These are phyloP conservation scores for Sebastes cheni DNA, from an alignment of 2,797 vertebrate genomes.

Conservation along the genomic window DNA sequence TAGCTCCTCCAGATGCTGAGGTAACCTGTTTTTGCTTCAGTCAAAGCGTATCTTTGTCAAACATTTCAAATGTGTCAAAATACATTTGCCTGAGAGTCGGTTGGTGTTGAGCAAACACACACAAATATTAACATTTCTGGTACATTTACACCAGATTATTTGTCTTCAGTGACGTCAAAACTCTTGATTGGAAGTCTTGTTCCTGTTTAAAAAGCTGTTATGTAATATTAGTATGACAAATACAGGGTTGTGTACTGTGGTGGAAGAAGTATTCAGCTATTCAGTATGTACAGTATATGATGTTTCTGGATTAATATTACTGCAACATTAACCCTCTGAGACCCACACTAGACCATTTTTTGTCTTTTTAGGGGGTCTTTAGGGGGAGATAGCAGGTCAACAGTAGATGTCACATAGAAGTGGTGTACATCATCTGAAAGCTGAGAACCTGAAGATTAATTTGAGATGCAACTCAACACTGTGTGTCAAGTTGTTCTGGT, in stretches of 20 bases:
- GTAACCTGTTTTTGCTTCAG: not conserved
- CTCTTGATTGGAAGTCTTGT: not conserved
- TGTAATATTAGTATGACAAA: no score
- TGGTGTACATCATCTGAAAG: no score
- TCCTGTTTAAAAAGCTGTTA: not conserved
- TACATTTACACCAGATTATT: not conserved
- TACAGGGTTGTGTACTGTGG: not conserved
- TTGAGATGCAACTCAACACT: no score
- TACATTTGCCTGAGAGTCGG: not conserved
- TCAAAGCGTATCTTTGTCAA: not conserved
- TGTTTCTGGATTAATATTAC: no score
- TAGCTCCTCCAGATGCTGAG: not conserved
- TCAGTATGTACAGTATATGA: no score
- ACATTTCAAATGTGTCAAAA: constrained; percentile 1
- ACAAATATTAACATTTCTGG: constrained; percentile 11
- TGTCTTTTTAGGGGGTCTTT: no score
- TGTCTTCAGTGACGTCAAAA: not conserved
- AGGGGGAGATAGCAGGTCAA: no score
- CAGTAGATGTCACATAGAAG: no score
- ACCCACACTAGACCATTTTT: no score
- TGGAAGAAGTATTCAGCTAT: not conserved
- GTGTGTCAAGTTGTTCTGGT: no score
- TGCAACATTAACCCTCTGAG: no score
- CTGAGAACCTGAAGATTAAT: no score
- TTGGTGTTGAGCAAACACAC: not conserved